Base-by-base conservation (phyloP, 1,140 invertebrate genomes). In the Drosophila persimilis region DNA sequence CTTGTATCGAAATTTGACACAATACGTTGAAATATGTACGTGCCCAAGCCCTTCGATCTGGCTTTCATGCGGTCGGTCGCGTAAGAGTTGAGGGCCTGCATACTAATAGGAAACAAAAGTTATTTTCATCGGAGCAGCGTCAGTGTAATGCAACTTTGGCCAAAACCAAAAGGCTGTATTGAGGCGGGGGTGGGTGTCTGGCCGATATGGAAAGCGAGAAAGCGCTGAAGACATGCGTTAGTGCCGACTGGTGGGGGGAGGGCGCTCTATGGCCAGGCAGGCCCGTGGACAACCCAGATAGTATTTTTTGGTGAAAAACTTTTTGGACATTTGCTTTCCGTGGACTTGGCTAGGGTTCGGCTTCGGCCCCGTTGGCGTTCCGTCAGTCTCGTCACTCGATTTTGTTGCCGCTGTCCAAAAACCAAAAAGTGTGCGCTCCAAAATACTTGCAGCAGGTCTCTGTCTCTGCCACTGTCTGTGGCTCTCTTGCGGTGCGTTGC, bases 1-100 rank as follows among this genome's bases (percentile, higher is more conserved):
- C 83, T 79, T 88, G 83, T 73, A 88, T 88, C 83, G 84, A 88
- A 88, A 88, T 83, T 88, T 83, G 83, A 81, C 79, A 88, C 83
- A 88, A 88, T 79, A 88, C 83, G 83, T 47, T 62, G 50, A 88
- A 88, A 74, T 66, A 88, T 88, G 83, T 88, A 88, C 84, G 75
- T 89, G 83, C 61, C 50, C 41, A 44, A 39, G 31, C 60, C 57
- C 79, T 73, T 69, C 62, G 73, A 73, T 74, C 61, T 79, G 80
- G 81, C 83, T 86, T 88, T 88, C 81, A 81, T 86, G 74, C 58
- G 53, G 44, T 43, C 46, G 44, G 67, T 72, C 83, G 83, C 83
- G 75, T 88, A 88, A 88, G 83, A 83, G 72, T 73, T 73, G 59
- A 64, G 66, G 67, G 48, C 51, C 29, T 59, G 83, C 78, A 88